phyloP scores from a whole-genome alignment of 2,797 vertebrate genomes.

The Platyrinchus mystaceus region DNA sequence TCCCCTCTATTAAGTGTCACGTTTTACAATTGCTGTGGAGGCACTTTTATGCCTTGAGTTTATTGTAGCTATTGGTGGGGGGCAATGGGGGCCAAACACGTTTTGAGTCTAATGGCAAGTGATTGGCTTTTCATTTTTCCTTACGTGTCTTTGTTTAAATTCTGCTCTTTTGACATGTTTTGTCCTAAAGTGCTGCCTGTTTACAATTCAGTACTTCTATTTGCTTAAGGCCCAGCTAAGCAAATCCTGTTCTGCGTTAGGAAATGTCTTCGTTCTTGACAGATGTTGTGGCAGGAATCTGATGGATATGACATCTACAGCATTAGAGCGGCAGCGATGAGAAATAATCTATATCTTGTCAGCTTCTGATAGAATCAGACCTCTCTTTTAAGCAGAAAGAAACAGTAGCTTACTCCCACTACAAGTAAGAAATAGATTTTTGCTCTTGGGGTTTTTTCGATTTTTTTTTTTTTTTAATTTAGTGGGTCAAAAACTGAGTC shows the following conservation, averaged over 20 bases:
- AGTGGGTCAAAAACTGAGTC: background rate
- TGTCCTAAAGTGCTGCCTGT: slow-evolving; percentile 63
- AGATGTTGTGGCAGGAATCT: slow-evolving; percentile 41
- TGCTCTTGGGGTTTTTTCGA: background rate
- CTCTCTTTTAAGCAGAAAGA: background rate
- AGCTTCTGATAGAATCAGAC: background rate
- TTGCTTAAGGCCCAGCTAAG: slow-evolving; percentile 51
- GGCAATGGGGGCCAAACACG: background rate
- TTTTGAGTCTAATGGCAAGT: slow-evolving; percentile 41
- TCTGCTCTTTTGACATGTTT: slow-evolving; percentile 54
- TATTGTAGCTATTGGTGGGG: background rate
- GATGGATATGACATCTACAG: slow-evolving; percentile 54
- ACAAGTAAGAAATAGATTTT: background rate
- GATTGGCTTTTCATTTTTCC: slow-evolving; percentile 62
- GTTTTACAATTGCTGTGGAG: background rate
- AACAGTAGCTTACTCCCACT: background rate
- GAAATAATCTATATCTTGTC: slow-evolving; percentile 14
- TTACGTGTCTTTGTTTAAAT: slow-evolving; percentile 47
- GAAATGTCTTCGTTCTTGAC: slow-evolving; percentile 56
- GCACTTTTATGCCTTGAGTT: background rate
- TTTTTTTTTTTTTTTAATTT: background rate
- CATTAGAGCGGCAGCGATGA: background rate
- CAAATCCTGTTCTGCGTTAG: slow-evolving; percentile 54
- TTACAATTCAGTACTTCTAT: slow-evolving; percentile 54
- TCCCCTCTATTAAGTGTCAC: background rate